Base-by-base conservation (phyloP, 2,888 invertebrate genomes). In the Hypomecis punctinalis region DNA sequence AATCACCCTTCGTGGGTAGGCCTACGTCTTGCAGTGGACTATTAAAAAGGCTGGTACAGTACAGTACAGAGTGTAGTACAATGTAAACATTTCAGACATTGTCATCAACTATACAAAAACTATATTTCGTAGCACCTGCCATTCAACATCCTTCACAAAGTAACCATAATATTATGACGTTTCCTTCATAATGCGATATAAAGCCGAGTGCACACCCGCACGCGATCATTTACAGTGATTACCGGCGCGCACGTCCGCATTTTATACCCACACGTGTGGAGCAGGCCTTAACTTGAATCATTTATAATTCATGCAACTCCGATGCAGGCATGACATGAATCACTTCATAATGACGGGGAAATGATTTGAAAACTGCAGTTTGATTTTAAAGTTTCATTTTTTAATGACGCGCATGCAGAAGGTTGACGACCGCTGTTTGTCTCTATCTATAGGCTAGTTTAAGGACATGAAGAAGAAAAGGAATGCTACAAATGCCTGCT, bases 201-300 rank as follows among this genome's bases (percentile, higher is more conserved):
- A 71, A 56, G 64, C 51, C 48, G 61, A 48, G 61, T 64, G 61
- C 64, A 72, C 56, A 72, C 42, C 52, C 51, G 23, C 72, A 72
- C 69, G 70, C 72, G 66, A 72, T 57, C 72, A 63, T 70, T 72
- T 69, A 60, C 39, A 33, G 35, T 54, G 69, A 72, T 70, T 72
- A 70, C 63, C 62, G 65, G 52, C 43, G 61, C 66, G 61, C 71
- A 66, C 67, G 69, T 67, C 64, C 60, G 61, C 66, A 63, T 63
- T 70, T 62, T 60, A 67, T 69, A 63, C 43, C 54, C 61, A 61
- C 66, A 69, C 65, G 56, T 68, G 62, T 61, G 46, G 59, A 54
- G 46, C 47, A 11, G 47, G 63, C 52, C 48, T 65, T 61, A 70
- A 54, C 49, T 55, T 33, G 48, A 49, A 61, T 46, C 56, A 11